Evolutionary conservation across 2,797 vertebrate species (phyloP), one percentile per base, ranked within the genome.

Genomic region (Rhinatrema bivittatum): DNA sequence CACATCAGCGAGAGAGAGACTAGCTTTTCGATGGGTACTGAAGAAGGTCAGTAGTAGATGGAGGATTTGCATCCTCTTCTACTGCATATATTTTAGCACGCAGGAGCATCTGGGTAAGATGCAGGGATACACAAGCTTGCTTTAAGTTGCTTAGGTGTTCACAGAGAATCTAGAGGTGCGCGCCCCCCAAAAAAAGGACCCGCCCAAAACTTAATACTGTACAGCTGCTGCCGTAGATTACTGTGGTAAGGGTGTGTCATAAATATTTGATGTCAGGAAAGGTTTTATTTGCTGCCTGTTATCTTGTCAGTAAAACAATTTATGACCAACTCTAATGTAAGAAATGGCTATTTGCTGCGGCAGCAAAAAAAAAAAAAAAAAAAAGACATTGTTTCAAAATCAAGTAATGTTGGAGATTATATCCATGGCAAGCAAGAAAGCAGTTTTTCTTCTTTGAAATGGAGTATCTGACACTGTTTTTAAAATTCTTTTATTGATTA

Each of bases 11-110:
- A 28, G 32, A 10, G n/a, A 25, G 13, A 5, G 30, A 21, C 27
- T 32, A 9, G 9, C 11, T 29, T 12, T 10, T 19, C 32, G 78
- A 79, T 70, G 75, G 68, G 62, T 65, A 68, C 68, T 70, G 82
- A 56, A 29, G 62, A 79, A 85, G 78, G 88, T 72, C 78, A 81
- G 75, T 71, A 70, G 56, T 56, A 56, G 67, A 74, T 71, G 86
- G 83, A 85, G 81, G 77, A 86, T 87, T 82, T 70, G 58, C 60
- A 59, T 74, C 70, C 68, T 76, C 73, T 46, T 40, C 73, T n/a
- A n/a, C n/a, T n/a, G 76, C 62, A 60, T 80, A 70, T 81, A 55
- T 80, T 63, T 70, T 46, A 30, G 8, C 62, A 62, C 45, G 44
- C 32, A n/a, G 27, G 60, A 47, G 60, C 36, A n/a, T 58, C 60